Base-by-base conservation (phyloP, 2,113 vertebrate genomes). In the Microtus ochrogaster region DNA sequence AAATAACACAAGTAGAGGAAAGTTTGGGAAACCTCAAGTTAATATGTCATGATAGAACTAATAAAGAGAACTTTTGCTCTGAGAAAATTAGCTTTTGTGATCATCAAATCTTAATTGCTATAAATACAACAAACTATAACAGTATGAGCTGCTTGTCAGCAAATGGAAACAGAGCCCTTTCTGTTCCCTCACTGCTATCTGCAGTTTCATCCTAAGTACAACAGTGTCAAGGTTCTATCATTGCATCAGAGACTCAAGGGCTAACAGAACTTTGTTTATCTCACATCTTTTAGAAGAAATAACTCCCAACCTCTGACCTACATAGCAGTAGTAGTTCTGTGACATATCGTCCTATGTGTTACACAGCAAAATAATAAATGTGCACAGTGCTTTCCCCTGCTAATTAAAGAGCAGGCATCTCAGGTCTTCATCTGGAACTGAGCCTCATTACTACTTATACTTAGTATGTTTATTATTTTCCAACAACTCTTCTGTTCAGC, bases 381-480 rank as follows among this genome's bases (percentile, higher is more conserved):
- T 83, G 0, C 44, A 82, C 89, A 89, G 55, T 2, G 84, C 11
- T 30, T 36, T 66, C 52, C 33, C 78, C 30, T 68, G 5, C 22
- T 73, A 87, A 93, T 85, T 65, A 88, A 21, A 79, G 73, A 17
- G 55, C 91, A 86, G 10, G 55, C 52, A 92, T 22, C 8, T n/a
- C 68, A 1, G 0, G 49, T 94, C 90, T 91, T 68, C 44, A 66
- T 91, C 88, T 92, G 68, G 90, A 85, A 55, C 77, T 68, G 22
- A 1, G 73, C 73, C 70, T 52, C 70, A 85, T 33, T 85, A 36
- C n/a, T 47, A 89, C 84, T 76, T 30, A 61, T 66, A 55, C 68
- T 94, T 91, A 83, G n/a, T 89, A 30, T 61, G 33, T 44, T 36
- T 74, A 14, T 72, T 76, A 65, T 65, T 55, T 84, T 28, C n/a